Percentiles rank a stretch among this genome's conserved stretches.
Evolutionary conservation across 1,140 invertebrate species (phyloP).

Genomic region (Leptinotarsa lineolata): DNA sequence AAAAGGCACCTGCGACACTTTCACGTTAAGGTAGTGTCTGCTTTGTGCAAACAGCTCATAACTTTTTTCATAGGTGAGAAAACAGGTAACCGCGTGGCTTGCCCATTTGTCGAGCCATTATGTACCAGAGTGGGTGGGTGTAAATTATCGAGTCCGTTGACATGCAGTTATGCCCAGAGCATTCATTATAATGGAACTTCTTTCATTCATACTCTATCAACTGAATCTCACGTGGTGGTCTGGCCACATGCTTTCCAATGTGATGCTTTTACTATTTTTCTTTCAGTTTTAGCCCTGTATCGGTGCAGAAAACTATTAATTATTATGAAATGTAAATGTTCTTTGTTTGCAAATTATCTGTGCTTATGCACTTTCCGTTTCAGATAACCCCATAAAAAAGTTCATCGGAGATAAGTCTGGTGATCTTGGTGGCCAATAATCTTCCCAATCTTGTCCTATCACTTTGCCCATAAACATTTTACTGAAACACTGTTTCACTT

Average conservation of each 20-base stretch:
- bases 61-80: neutral
- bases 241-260: neutral
- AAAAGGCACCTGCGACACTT: neutral
- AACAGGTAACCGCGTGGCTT: neutral
- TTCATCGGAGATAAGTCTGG: too few species aligned
- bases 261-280: neutral
- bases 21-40: neutral
- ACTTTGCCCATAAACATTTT: too few species aligned
- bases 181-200: constrained; percentile 13
- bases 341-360: too few species aligned
- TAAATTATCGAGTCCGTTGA: constrained; percentile 24
- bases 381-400: too few species aligned
- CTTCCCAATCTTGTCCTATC: too few species aligned
- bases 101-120: constrained; percentile 21
- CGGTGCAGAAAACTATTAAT: too few species aligned
- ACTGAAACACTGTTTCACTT: too few species aligned
- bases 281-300: too few species aligned
- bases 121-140: constrained; percentile 20
- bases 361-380: too few species aligned
- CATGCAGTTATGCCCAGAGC: constrained; percentile 23
- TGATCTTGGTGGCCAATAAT: too few species aligned
- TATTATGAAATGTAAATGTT: too few species aligned
- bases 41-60: neutral
- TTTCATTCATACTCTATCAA: neutral
- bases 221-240: neutral